A percentile compares a stretch with the other conserved stretches of the same genome.
phyloP scores from a whole-genome alignment of 2,797 vertebrate species.

The Salarias fasciatus region DNA sequence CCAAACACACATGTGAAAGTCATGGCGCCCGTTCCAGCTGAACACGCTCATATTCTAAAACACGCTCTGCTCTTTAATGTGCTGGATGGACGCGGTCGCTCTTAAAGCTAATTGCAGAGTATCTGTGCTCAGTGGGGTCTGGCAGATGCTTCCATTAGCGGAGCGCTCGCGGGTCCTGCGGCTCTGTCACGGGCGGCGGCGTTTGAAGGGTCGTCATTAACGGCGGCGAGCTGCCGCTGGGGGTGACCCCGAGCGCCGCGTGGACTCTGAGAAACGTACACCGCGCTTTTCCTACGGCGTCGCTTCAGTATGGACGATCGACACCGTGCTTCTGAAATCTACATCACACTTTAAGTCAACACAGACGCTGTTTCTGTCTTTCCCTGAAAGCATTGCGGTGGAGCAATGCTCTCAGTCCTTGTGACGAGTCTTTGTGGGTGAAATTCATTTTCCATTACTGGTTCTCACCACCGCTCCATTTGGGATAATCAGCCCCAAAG shows the following conservation, averaged over 20 bases:
- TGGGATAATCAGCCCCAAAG: conserved; percentile 6
- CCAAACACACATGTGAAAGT: no score
- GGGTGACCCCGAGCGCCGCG: background rate
- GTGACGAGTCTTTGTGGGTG: no score
- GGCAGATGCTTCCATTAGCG: conserved; percentile 32
- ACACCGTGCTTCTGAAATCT: no score
- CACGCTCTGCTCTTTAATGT: background rate
- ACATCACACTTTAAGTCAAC: no score
- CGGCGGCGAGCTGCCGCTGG: background rate
- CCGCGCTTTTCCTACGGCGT: no score
- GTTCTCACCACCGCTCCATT: conserved; percentile 9
- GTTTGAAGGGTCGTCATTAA: conserved; percentile 27
- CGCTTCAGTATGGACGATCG: no score
- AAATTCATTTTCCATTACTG: conserved; percentile 5
- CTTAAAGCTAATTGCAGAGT: conserved; percentile 2
- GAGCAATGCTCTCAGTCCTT: no score
- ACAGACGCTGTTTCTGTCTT: no score
- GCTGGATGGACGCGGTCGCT: background rate
- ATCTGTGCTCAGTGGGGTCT: conserved; percentile 12
- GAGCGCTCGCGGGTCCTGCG: conserved; percentile 8
- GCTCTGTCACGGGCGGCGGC: conserved; percentile 7
- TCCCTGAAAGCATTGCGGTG: no score
- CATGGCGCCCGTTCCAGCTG: no score
- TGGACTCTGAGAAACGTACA: no score
- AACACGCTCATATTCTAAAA: background rate